Percentiles rank a stretch among this genome's conserved stretches.
Conservation (phyloP, 2,113 vertebrate species). For the Sialia sialis region DNA sequence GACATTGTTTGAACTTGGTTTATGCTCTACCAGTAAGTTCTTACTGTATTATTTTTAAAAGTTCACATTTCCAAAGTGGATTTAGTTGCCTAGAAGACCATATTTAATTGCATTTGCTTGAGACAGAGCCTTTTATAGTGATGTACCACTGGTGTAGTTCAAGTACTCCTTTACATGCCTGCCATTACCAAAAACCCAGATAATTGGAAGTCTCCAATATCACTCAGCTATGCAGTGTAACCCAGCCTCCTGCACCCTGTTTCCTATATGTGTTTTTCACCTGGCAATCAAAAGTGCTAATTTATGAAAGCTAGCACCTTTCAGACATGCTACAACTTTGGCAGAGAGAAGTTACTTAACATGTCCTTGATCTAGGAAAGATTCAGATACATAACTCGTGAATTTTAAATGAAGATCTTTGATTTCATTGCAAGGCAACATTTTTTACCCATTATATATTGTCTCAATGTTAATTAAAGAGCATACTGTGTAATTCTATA, state of each 20-base stretch:
- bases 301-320: not conserved
- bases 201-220: not conserved
- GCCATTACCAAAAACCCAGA: not conserved
- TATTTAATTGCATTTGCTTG: not conserved
- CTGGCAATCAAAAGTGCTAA: not conserved
- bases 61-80: not conserved
- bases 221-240: not conserved
- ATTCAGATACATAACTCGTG: rapidly evolving
- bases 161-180: not conserved
- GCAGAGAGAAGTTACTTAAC: not conserved
- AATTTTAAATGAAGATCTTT: not conserved
- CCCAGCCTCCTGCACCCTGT: not conserved
- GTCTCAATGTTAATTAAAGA: slow-evolving; percentile 26
- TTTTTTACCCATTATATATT: not conserved
- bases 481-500: not conserved
- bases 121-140: not conserved
- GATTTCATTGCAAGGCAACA: not conserved
- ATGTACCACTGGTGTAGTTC: not conserved
- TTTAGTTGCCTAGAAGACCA: not conserved
- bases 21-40: not conserved
- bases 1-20: slow-evolving; percentile 35
- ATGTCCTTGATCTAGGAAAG: not conserved
- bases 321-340: not conserved
- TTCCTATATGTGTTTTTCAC: not conserved
- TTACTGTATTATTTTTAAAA: not conserved